Evolutionary conservation across 2,113 vertebrate species (phyloP).

Genomic region (Pipa parva): DNA sequence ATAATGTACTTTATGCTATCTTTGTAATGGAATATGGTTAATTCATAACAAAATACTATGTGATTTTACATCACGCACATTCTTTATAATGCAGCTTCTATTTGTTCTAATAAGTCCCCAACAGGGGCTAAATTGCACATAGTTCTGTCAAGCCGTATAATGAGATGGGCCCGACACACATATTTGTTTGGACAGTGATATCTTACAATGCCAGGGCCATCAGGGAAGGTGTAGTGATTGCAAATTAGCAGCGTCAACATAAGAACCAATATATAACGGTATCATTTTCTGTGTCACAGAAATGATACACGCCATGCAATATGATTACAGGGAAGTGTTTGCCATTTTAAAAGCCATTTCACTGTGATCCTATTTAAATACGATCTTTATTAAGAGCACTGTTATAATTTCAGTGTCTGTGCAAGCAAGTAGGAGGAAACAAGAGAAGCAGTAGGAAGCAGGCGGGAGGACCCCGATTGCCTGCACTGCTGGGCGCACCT

Average conservation of each 20-base stretch:
- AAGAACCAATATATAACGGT: not conserved
- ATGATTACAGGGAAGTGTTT: conserved; percentile 11
- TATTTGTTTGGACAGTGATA: too few relatives aligned
- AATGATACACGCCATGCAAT: not conserved
- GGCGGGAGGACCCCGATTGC: conserved; percentile 5
- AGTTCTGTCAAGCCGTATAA: too few relatives aligned
- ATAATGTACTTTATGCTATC: too few relatives aligned
- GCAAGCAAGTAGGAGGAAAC: not conserved
- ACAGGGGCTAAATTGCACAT: too few relatives aligned
- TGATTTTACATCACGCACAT: too few relatives aligned
- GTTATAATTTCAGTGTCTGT: not conserved
- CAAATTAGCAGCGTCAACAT: not conserved
- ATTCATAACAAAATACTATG: too few relatives aligned
- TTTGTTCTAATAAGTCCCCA: too few relatives aligned
- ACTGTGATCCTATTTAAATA: not conserved
- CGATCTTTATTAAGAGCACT: not conserved
- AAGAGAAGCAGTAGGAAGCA: not conserved
- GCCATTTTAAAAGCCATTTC: not conserved
- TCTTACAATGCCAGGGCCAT: too few relatives aligned
- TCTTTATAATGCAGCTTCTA: too few relatives aligned
- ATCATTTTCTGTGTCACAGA: not conserved
- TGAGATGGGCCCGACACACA: too few relatives aligned
- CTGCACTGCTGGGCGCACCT: not conserved
- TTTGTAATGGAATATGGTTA: too few relatives aligned
- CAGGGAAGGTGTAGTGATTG: not conserved